Percentiles rank a stretch among this genome's conserved stretches.
Conservation (phyloP, 2,888 invertebrate genomes). For the Phyllotreta striolata region DNA sequence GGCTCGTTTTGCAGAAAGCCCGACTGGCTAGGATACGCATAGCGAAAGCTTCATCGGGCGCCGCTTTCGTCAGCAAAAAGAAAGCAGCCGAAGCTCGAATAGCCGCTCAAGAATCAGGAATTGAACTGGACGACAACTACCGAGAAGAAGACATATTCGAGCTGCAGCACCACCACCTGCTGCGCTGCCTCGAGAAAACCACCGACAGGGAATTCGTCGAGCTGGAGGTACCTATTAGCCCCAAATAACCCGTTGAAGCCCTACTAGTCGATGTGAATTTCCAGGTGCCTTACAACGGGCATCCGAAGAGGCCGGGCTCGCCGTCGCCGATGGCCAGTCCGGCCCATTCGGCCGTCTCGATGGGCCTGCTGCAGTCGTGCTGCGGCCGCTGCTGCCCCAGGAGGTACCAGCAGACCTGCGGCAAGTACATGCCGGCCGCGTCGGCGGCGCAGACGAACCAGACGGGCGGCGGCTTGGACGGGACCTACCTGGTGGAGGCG, state of each 20-base stretch:
- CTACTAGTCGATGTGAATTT: conserved; percentile 6
- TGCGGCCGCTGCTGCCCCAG: conserved; percentile 85
- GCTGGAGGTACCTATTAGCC: conserved; percentile 70
- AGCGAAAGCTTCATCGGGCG: conserved; percentile 98
- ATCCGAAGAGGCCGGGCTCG: conserved; percentile 89
- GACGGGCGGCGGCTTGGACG: conserved; percentile 83
- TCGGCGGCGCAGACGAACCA: conserved; percentile 82
- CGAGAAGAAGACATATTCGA: conserved; percentile 98
- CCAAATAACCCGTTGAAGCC: background rate
- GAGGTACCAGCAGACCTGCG: conserved; percentile 88
- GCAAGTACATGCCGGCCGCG: conserved; percentile 87
- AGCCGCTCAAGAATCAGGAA: conserved; percentile 91
- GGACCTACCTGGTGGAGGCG: conserved; percentile 85
- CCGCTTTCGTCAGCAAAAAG: conserved; percentile 98
- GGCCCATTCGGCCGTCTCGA: conserved; percentile 76
- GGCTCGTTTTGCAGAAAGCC: conserved; percentile 99
- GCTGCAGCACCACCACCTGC: conserved; percentile 97
- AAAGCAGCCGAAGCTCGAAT: conserved; percentile 96
- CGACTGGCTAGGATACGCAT: conserved; percentile 97
- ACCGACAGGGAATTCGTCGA: conserved; percentile 98
- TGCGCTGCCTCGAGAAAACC: conserved; percentile 97
- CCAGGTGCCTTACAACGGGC: conserved; percentile 84
- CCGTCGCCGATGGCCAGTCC: conserved; percentile 88
- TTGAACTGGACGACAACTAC: conserved; percentile 87
- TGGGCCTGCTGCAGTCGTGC: conserved; percentile 79